Conservation (phyloP, 2,113 vertebrate species). For the Nibea coibor region DNA sequence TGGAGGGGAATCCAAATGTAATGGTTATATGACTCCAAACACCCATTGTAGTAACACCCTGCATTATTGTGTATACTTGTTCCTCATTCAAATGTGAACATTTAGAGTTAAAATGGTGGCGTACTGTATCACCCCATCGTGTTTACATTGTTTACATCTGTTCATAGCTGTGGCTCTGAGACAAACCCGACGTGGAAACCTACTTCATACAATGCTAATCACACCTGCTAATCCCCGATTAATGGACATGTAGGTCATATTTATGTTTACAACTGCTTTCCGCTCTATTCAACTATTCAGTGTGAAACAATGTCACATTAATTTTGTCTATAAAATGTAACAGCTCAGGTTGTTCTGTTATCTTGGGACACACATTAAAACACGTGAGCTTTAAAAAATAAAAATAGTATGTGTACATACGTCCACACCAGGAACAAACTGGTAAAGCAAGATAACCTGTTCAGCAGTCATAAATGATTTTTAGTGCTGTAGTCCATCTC, state of each 20-base stretch:
- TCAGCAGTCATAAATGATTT: neutral
- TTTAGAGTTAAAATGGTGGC: neutral
- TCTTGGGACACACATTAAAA: neutral
- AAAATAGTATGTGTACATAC: neutral
- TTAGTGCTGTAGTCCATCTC: neutral
- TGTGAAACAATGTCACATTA: neutral
- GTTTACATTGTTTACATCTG: neutral
- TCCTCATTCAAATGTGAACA: neutral
- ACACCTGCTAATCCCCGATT: slow-evolving; percentile 45
- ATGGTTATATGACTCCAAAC: too few relatives aligned
- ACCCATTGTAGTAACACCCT: neutral
- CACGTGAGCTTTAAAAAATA: neutral
- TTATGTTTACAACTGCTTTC: slow-evolving; percentile 1
- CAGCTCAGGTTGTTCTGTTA: neutral
- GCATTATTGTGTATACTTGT: neutral
- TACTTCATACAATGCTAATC: slow-evolving; percentile 37
- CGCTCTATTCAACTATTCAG: neutral
- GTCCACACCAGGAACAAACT: neutral
- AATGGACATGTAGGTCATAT: slow-evolving; percentile 55
- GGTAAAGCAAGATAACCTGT: neutral
- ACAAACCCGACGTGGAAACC: slow-evolving; percentile 3
- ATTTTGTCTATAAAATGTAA: neutral
- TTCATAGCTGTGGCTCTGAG: slow-evolving; percentile 7
- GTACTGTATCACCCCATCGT: neutral
- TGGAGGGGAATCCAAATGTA: too few relatives aligned